Base-by-base conservation (phyloP, 23 tunicate species). In the Halocynthia roretzi region DNA sequence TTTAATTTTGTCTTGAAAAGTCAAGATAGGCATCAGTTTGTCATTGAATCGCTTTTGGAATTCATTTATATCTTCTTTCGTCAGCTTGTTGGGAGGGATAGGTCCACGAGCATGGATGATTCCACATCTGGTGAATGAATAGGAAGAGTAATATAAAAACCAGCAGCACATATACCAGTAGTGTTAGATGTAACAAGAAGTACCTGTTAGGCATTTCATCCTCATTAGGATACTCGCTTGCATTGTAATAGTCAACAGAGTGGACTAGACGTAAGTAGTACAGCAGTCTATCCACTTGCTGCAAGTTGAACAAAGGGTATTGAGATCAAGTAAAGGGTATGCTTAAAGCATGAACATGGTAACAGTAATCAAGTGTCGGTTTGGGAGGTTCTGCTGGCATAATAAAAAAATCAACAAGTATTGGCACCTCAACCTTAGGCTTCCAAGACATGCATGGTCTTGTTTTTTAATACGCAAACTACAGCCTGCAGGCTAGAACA, bases 141-240 rank as follows among this genome's bases (percentile, higher is more conserved):
- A 75, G 15, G 10, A 68, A 31, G 72, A 68, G 2, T 60, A 11
- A 60, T 15, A 15, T 17, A 17, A 15, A 60, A 60, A 60, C 64
- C 17, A 15, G 17, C 64, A 60, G 17, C 1, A 60, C 64, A 60
- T 31, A 31, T 31, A 31, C 4, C 44, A 31, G 1, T 31, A 31
- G 44, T 31, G 44, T 31, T 31, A n/a, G 63, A n/a, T n/a, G 44
- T 4, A 31, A 31, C 44, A 31, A 31, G 44, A 31, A 31, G 4
- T 53, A 91, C 86, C 99, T 78, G 86, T 96, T 96, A 5, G 99
- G 99, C 99, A 96, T 96, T 53, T 96, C 99, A 73, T 89, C 96
- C 53, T 96, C 99, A 50, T 85, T 82, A 15, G 97, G 96, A 68
- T 96, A 96, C 69, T 96, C 95, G 67, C 97, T 85, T 0, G 96